These are phyloP conservation scores for Petrocephalus sullivani DNA, from an alignment of 2,797 vertebrate genomes.

Conservation along the genomic window DNA sequence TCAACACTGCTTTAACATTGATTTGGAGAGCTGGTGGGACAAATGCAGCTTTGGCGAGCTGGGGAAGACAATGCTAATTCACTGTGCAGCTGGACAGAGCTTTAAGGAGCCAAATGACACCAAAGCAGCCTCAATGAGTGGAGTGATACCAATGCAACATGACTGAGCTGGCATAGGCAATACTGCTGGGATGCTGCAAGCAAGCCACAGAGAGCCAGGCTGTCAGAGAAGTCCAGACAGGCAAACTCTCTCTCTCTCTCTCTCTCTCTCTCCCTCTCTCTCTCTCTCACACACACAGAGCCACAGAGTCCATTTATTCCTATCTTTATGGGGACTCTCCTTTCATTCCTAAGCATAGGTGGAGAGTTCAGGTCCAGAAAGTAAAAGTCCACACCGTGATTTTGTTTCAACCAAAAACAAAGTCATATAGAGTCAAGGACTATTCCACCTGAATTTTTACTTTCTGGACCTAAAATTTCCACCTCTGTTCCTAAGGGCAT, in stretches of 20 bases:
- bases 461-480: too few species aligned
- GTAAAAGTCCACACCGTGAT: too few species aligned
- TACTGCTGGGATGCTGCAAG: background rate
- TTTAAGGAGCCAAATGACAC: background rate
- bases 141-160: background rate
- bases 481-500: too few species aligned
- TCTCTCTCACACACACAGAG: background rate
- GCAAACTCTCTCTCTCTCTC: background rate
- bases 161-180: background rate
- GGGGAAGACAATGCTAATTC: background rate
- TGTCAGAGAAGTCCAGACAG: background rate
- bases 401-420: too few species aligned
- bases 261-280: too few species aligned
- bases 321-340: background rate
- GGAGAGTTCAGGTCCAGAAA: too few species aligned
- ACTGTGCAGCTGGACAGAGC: background rate
- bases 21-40: background rate
- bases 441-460: too few species aligned
- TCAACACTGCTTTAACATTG: background rate
- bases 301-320: background rate
- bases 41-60: background rate
- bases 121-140: background rate
- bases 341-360: background rate
- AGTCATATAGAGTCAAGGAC: too few species aligned
- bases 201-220: background rate